These are phyloP conservation scores for Liparis tanakae DNA, from an alignment of 2,797 vertebrate genomes.

Conservation along the genomic window DNA sequence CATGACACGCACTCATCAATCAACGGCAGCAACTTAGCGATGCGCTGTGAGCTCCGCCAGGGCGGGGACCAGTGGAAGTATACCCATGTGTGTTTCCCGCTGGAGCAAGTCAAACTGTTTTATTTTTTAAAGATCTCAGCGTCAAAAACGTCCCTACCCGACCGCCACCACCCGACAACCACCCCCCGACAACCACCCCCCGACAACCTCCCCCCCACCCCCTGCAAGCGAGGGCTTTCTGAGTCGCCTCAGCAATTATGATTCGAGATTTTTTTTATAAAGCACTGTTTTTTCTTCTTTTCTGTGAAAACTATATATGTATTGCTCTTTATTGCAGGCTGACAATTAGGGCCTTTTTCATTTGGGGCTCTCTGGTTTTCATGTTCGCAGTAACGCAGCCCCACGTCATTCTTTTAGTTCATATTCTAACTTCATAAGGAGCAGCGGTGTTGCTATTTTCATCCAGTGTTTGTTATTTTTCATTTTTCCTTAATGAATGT, in stretches of 20 bases:
- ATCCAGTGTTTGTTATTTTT: conserved; percentile 59
- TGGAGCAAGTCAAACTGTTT: conserved; percentile 56
- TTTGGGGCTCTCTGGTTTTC: conserved; percentile 27
- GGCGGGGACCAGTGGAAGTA: conserved; percentile 50
- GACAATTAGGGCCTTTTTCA: conserved; percentile 32
- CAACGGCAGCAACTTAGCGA: conserved; percentile 58
- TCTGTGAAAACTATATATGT: conserved; percentile 42
- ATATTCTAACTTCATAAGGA: conserved; percentile 25
- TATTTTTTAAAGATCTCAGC: conserved; percentile 46
- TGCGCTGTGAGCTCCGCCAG: conserved; percentile 37
- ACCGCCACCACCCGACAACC: conserved; percentile 18
- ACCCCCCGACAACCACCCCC: not conserved
- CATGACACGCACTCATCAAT: conserved; percentile 58
- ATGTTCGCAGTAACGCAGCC: conserved; percentile 21
- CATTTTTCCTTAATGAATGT: conserved; percentile 55
- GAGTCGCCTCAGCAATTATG: conserved; percentile 34
- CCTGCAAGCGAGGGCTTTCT: conserved; percentile 22
- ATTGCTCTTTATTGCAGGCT: conserved; percentile 39
- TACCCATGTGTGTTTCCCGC: conserved; percentile 56
- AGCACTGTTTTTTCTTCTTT: conserved; percentile 44
- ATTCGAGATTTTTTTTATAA: conserved; percentile 45
- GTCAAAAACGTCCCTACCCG: conserved; percentile 16
- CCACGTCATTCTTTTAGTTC: conserved; percentile 37
- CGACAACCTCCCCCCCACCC: not conserved
- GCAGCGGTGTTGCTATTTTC: conserved; percentile 41